Base-by-base conservation (phyloP, 1,140 invertebrate genomes). In the Drosophila aff. region DNA sequence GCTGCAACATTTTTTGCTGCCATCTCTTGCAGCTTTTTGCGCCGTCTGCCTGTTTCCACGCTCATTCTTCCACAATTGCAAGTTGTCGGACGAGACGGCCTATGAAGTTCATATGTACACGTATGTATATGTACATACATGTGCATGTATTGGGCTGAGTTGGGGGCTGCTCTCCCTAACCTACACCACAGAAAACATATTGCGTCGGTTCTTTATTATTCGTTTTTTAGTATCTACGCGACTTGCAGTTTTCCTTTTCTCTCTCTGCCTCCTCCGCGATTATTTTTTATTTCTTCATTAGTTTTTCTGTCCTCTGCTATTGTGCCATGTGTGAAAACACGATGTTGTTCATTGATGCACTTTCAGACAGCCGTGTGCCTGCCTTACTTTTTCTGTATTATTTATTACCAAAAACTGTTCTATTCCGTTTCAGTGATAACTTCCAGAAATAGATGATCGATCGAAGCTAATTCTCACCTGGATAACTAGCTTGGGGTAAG, bases 151-250 rank as follows among this genome's bases (percentile, higher is more conserved):
- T 72, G 28, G 60, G 50, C 13, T 72, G 71, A 46, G 52, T 65
- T 72, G 36, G 73, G 59, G 28, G 41, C 69, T 81, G 68, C 66
- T 81, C 77, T 75, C 84, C 84, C 84, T 87, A 87, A 87, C 84
- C 84, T 87, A 89, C 85, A 84, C 84, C 77, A 87, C 84, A 81
- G 69, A 84, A 89, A 81, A 84, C 68, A 61, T 89, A 89, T 89
- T 87, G 84, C 85, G 84, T 84, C 81, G 73, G 84, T 57, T 83
- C 76, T 36, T 67, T 85, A 31, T 52, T 49, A 28, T 55, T 64
- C 66, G 55, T 63, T 78, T 63, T 78, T 81, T 85, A 50, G 60
- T 78, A 73, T 78, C 53, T 63, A 62, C 68, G 47, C 59, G 53
- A 82, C 81, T 67, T 73, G 66, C 77, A 77, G 71, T 77, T 64